Percentiles rank a stretch among this genome's conserved stretches.
These are phyloP conservation scores for Cuniculus paca DNA, from an alignment of 2,797 vertebrate species.

Conservation along the genomic window DNA sequence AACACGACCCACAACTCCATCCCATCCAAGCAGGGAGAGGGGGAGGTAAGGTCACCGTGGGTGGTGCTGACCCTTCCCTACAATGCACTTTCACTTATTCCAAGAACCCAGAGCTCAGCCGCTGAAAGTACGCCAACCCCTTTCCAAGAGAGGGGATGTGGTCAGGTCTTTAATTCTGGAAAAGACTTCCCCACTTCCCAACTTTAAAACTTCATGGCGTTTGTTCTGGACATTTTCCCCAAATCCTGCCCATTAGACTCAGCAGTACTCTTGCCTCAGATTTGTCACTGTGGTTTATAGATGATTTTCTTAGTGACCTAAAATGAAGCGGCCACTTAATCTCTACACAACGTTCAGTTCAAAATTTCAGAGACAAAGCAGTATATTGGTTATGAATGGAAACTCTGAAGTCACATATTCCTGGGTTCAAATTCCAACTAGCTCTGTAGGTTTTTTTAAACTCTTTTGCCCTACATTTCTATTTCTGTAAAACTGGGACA, in stretches of 20 bases:
- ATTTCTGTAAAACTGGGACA: background rate
- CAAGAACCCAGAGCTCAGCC: background rate
- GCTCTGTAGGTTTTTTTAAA: background rate
- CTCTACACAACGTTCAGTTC: background rate
- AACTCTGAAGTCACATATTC: background rate
- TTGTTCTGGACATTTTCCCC: background rate
- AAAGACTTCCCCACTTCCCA: background rate
- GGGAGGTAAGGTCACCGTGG: background rate
- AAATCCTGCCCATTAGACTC: background rate
- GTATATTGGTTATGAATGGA: background rate
- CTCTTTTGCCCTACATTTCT: background rate
- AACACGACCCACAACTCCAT: background rate
- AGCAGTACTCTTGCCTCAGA: background rate
- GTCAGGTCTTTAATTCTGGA: background rate
- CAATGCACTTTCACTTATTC: background rate
- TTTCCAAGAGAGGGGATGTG: background rate
- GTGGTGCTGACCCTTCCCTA: background rate
- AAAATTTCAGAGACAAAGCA: background rate
- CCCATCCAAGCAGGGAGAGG: background rate
- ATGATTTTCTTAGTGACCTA: background rate
- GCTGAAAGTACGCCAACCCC: accelerated
- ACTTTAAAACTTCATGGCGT: background rate
- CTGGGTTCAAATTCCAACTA: constrained; percentile 7
- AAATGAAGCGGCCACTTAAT: background rate
- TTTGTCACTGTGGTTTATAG: background rate